These are phyloP conservation scores for Anthopleura sola DNA, from an alignment of 64 coral and sea anemone species.

Conservation along the genomic window DNA sequence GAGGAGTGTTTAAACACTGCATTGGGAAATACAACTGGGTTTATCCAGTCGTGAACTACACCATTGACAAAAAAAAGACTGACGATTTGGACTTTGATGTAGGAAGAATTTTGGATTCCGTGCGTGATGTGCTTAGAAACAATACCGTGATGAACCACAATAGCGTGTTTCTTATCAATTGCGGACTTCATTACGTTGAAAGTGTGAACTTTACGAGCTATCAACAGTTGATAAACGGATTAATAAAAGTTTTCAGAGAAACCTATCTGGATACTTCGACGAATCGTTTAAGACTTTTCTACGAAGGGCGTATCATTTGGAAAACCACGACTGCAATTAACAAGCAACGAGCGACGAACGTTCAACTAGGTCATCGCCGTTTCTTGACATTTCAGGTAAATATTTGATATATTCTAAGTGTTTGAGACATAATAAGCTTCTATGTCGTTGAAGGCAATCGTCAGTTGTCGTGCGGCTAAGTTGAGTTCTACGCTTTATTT, in stretches of 20 bases:
- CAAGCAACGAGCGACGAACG: conserved; percentile 66
- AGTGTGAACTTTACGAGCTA: conserved; percentile 88
- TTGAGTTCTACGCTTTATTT: too few relatives aligned
- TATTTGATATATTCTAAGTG: too few relatives aligned
- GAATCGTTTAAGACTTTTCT: conserved; percentile 5
- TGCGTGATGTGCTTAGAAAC: conserved; percentile 38
- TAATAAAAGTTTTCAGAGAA: conserved; percentile 53
- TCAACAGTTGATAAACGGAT: conserved; percentile 53
- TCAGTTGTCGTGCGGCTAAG: too few relatives aligned
- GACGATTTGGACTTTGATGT: conserved; percentile 69
- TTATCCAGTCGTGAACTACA: conserved; percentile 74
- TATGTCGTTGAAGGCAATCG: too few relatives aligned
- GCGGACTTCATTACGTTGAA: conserved; percentile 89
- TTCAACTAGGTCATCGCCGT: conserved; percentile 71
- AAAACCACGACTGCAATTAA: conserved; percentile 88
- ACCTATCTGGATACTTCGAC: conserved; percentile 14
- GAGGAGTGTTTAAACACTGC: conserved; percentile 54
- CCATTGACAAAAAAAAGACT: conserved; percentile 48
- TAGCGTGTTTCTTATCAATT: conserved; percentile 68
- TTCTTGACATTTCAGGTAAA: conserved; percentile 86
- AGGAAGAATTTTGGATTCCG: conserved; percentile 50
- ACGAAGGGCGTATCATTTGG: conserved; percentile 65
- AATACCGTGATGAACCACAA: conserved; percentile 41
- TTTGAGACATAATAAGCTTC: too few relatives aligned
- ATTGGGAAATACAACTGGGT: conserved; percentile 85